Conservation (phyloP, 2,797 vertebrate genomes). For the Labroides dimidiatus region DNA sequence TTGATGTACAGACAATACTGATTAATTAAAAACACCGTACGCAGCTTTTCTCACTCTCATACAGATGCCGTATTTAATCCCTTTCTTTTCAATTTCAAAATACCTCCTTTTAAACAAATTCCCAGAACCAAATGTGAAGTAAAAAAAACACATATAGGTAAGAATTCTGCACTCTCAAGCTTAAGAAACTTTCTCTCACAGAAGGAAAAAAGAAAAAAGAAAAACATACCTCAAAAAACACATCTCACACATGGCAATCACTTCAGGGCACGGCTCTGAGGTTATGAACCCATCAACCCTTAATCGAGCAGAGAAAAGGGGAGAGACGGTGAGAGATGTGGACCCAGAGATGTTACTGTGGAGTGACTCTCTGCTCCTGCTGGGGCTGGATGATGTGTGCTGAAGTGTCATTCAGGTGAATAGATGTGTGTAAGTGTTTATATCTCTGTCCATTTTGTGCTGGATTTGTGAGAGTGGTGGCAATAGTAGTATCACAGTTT, state of each 20-base stretch:
- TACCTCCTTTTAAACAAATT: background rate
- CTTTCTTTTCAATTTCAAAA: no score
- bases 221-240: background rate
- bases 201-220: no score
- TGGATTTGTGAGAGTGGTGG: slow-evolving; percentile 2
- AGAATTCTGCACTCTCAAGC: background rate
- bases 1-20: no score
- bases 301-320: background rate
- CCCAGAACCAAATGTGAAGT: background rate
- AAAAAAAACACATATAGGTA: background rate
- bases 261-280: background rate
- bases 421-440: slow-evolving; percentile 6
- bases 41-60: no score
- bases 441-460: background rate
- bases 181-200: background rate
- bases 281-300: slow-evolving; percentile 18
- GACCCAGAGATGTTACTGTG: slow-evolving; percentile 3
- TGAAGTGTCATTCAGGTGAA: slow-evolving; percentile 9
- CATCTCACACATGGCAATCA: background rate
- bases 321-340: background rate
- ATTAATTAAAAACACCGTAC: no score
- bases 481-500: background rate
- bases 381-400: background rate
- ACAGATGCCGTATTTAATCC: no score
- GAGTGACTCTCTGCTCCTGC: slow-evolving; percentile 1